Evolutionary conservation across 1,140 invertebrate genomes (phyloP), one percentile per base, ranked within the genome.

Genomic region (Drosophila lacertosa): DNA sequence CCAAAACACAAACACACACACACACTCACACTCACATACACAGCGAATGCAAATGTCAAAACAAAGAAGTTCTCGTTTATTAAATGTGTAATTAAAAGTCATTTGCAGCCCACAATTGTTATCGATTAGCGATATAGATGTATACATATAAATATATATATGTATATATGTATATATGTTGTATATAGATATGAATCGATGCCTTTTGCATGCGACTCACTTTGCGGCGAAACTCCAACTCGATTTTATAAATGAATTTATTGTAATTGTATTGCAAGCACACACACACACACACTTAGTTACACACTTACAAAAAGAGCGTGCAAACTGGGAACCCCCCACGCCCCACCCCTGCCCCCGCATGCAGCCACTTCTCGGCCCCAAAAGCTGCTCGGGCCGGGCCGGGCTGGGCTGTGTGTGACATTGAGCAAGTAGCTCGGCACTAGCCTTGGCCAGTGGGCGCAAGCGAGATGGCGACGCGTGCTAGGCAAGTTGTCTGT

Each of bases 311-410:
- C 5, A 3, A 3, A 35, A 22, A 37, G 9, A 40, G 33, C 29
- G 58, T 26, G 29, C 10, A 29, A 20, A 29, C 10, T 20, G 16
- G 26, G 26, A 5, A 29, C 50, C 32, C 16, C 48, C 15, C 5
- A 13, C 7, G 10, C 15, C 13, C n/a, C 26, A 2, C 29, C 13
- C 24, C 29, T 11, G 13, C 47, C 20, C 13, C 10, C 16, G 33
- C 54, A 48, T 32, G 54, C 54, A 50, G 35, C 79, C 74, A 82
- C 70, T 82, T 82, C 70, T 53, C 77, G 78, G 40, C 45, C 37
- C 68, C 51, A 54, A 54, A 54, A 71, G 58, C 42, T 62, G 15
- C 58, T 60, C 16, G 11, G 13, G 37, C 33, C 48, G 35, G 45
- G 45, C 45, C 16, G 11, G 13, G 37, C 33, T 40, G 35, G 45